These are phyloP conservation scores for Lepus timidus DNA, from an alignment of 2,113 vertebrate species.

Conservation along the genomic window DNA sequence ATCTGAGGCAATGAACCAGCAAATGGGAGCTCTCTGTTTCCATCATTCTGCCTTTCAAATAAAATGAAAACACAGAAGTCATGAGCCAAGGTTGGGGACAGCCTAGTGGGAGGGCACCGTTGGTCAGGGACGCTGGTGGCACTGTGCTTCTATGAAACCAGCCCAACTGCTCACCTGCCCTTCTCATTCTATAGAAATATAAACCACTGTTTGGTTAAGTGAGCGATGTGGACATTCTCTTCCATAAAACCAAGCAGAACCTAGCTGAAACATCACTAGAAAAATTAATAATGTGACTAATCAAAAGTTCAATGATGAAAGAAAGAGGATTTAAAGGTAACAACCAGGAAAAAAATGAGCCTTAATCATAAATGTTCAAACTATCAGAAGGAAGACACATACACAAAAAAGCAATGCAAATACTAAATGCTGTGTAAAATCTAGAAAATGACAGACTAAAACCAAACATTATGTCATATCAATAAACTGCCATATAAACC, in stretches of 20 bases:
- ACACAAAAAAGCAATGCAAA: background rate
- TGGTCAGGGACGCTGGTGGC: background rate
- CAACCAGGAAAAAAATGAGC: background rate
- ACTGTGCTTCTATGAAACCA: background rate
- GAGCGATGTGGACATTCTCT: background rate
- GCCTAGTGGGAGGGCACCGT: background rate
- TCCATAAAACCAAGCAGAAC: background rate
- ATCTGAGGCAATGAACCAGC: no score
- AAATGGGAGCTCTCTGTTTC: no score
- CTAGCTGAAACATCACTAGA: background rate
- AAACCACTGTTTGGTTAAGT: background rate
- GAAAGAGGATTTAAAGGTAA: background rate
- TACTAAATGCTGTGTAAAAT: background rate
- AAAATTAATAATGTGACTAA: background rate
- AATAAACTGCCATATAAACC: background rate
- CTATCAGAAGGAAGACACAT: slow-evolving; percentile 17
- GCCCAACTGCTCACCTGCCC: background rate
- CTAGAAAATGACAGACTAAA: background rate
- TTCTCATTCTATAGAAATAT: background rate
- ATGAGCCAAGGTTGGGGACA: background rate
- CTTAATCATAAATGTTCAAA: background rate
- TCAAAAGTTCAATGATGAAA: background rate
- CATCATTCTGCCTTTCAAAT: no score
- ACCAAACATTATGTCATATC: background rate
- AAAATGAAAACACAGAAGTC: background rate